Evolutionary conservation across 2,113 vertebrate species (phyloP), one percentile per base, ranked within the genome.

Genomic region (Marmota monax): DNA sequence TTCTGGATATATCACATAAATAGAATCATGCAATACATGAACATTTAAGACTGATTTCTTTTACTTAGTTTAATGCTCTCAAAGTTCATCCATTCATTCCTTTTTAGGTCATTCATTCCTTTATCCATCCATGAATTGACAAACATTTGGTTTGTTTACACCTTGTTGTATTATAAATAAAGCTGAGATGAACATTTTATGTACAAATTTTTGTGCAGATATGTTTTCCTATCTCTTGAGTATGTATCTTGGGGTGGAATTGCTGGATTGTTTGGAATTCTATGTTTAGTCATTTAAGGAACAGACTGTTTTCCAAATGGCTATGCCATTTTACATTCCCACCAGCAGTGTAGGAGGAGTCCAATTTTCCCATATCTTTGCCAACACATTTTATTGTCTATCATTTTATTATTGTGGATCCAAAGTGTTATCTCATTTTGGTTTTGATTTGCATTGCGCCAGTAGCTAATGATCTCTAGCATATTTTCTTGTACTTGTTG

Each of bases 211-310:
- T 78, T 84, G 11, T 88, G 48, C 83, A 29, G 17, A 74, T 13
- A 32, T 58, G 63, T 45, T 85, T 92, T 72, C 53, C 78, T 53
- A 78, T 74, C 53, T 84, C 53, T 84, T 89, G 58, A 86, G 17
- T 27, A 73, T 45, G 53, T 23, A 34, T 7, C 53, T 48, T 51
- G 6, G 13, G 92, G 37, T 78, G 39, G 34, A 92, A 61, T 29
- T 89, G 4, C 56, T 74, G 39, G 29, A 0, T 90, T 86, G 4
- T 37, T 20, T 18, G 13, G 48, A 29, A 79, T 14, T 86, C 72
- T 63, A 23, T 51, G 39, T 63, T 85, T 90, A 79, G 53, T n/a
- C n/a, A 56, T 77, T 69, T 83, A 73, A 96, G 77, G 87, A 91
- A 56, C 7, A 56, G 53, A 84, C 39, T 70, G 3, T 69, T 90